Base-by-base conservation (phyloP, 2,888 invertebrate genomes). In the Hypselothyrea guttata region DNA sequence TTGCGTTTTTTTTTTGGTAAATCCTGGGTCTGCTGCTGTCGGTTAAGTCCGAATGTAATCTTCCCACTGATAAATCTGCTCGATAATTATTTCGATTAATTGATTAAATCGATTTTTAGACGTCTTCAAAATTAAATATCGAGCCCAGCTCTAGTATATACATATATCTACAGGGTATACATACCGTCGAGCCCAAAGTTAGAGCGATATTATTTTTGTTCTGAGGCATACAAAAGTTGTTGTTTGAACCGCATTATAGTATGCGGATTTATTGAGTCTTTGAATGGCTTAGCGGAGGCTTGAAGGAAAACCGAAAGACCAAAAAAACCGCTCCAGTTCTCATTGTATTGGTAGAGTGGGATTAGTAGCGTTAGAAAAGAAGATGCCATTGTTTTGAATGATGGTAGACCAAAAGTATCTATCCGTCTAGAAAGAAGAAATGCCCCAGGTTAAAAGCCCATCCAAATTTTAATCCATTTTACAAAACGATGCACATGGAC, bases 391-490 rank as follows among this genome's bases (percentile, higher is more conserved):
- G 2, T 2, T 22, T 22, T 22, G 5, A 2, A 2, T 22, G 22
- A 22, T 22, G 5, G 22, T 2, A 22, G 22, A 22, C 3, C 5
- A 5, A 22, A 22, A 22, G 5, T 22, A 4, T 31, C 61, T 70
- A 41, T 53, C 48, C 75, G 62, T 56, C 64, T 63, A 67, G 28
- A 34, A 34, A 37, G 46, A 57, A 22, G 45, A 53, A 59, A 28
- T 63, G 51, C 49, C 33, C n/a, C 49, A 47, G 45, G 59, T 59
- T n/a, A 34, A n/a, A 48, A 48, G 51, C 40, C 51, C 42, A 47
- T 53, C 45, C 16, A 57, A 61, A 57, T 63, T 62, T 49, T 71
- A 73, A 79, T 79, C 81, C 75, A 71, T 62, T 79, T 73, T 66
- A 66, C 37, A 55, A 57, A 64, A 60, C 45, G 47, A 51, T 62